phyloP scores from a whole-genome alignment of 2,797 vertebrate species.

The Apogon hyalosoma region DNA sequence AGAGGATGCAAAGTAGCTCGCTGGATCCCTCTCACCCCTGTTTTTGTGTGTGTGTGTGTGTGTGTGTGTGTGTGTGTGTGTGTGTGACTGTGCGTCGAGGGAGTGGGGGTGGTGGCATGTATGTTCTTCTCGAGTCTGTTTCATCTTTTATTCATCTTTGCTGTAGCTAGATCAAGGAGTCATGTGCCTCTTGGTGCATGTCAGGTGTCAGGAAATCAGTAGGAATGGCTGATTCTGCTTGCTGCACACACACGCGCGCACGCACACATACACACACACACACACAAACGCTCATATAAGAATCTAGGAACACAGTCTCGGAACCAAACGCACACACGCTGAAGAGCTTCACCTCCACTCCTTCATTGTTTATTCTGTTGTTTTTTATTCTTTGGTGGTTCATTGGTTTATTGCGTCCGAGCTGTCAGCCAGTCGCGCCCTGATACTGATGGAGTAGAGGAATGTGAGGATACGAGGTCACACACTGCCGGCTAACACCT shows the following conservation, averaged over 20 bases:
- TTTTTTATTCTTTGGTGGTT: slow-evolving; percentile 40
- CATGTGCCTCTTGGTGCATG: slow-evolving; percentile 76
- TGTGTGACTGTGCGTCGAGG: slow-evolving; percentile 43
- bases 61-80: slow-evolving; percentile 29
- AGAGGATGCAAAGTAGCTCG: slow-evolving; percentile 81
- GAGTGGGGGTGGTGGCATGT: slow-evolving; percentile 70
- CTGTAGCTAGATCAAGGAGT: slow-evolving; percentile 81
- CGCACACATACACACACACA: slow-evolving; percentile 21
- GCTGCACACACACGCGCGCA: slow-evolving; percentile 44
- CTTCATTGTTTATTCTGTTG: slow-evolving; percentile 38
- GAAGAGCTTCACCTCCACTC: slow-evolving; percentile 49
- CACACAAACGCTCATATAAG: slow-evolving; percentile 14
- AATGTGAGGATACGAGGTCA: slow-evolving; percentile 45
- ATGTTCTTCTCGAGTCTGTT: slow-evolving; percentile 77
- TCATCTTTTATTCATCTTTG: slow-evolving; percentile 83
- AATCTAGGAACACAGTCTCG: not conserved
- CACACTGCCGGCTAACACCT: slow-evolving; percentile 71
- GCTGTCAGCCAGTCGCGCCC: slow-evolving; percentile 55
- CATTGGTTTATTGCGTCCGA: slow-evolving; percentile 34
- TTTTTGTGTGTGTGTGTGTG: slow-evolving; percentile 10
- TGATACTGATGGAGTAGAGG: slow-evolving; percentile 45
- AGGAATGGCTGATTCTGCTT: slow-evolving; percentile 70
- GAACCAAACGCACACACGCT: too few species aligned
- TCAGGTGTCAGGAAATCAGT: slow-evolving; percentile 81
- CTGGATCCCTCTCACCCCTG: slow-evolving; percentile 26